Base-by-base conservation (phyloP, 2,113 vertebrate genomes). In the Nannospalax galili region DNA sequence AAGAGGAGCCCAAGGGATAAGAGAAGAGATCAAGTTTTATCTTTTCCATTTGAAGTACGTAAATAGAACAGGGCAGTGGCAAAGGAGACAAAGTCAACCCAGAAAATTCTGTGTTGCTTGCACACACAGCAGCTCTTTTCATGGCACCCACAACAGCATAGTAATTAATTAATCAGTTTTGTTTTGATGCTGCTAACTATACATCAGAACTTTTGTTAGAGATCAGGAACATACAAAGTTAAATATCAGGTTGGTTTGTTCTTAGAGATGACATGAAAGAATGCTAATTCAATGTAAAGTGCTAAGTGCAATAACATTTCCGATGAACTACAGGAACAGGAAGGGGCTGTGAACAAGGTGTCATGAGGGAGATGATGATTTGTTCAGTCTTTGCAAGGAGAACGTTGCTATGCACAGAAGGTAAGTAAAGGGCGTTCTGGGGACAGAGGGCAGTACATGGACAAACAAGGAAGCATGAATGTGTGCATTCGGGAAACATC, bases 21-120 rank as follows among this genome's bases (percentile, higher is more conserved):
- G 84, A 85, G 96, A 96, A 74, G 94, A 93, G 94, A 95, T 92
- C 94, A 93, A 88, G 77, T 94, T 97, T 85, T 92, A 52, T 84
- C 90, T 73, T 90, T 92, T 90, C 80, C 45, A 30, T 69, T 93
- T 74, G 88, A 93, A 92, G 84, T 58, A 35, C 88, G 88, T 90
- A 88, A 90, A 97, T 90, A 94, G 92, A 62, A 91, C 42, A 79
- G 87, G 88, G 88, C 62, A 32, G 40, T 88, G 60, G 40, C 37
- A 52, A 65, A 75, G 74, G 91, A 81, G 75, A 78, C 7, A 56
- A 88, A 84, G n/a, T 94, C 84, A 72, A 37, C 70, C 35, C 65
- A 73, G 84, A 87, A 80, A 84, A 42, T 20, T 28, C 14, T 40
- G 42, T 77, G 60, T 72, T 70, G 58, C 60, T 1, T 56, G 77